Conservation (phyloP, 1,140 invertebrate genomes). For the Drosophila pectinifera region DNA sequence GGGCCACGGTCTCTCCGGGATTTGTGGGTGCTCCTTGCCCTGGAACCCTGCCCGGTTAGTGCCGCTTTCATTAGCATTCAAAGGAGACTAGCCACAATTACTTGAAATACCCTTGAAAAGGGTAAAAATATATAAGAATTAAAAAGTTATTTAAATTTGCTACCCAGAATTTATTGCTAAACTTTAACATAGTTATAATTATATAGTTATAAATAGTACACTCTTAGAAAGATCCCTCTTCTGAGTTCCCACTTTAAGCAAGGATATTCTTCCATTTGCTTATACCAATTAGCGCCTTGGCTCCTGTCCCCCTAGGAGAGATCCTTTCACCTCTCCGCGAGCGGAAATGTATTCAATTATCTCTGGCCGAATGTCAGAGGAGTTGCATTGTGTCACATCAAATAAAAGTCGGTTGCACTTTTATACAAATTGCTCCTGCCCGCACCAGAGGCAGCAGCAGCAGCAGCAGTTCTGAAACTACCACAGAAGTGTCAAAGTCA, state of each 20-base stretch:
- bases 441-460: slow-evolving; percentile 32
- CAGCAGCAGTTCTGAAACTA: slow-evolving; percentile 21
- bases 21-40: neutral
- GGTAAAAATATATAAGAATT: too few relatives aligned
- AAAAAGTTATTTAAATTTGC: too few relatives aligned
- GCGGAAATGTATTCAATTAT: slow-evolving; percentile 66
- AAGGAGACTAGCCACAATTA: neutral
- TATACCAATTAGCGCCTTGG: slow-evolving; percentile 58
- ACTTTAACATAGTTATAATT: too few relatives aligned
- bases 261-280: slow-evolving; percentile 8
- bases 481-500: slow-evolving; percentile 37
- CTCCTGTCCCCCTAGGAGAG: neutral
- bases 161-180: too few relatives aligned
- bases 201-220: too few relatives aligned
- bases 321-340: neutral
- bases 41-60: neutral
- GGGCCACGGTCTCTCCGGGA: neutral
- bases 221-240: neutral
- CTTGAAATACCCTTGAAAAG: too few relatives aligned
- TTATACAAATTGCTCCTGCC: slow-evolving; percentile 75
- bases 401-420: slow-evolving; percentile 78
- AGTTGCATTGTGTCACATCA: slow-evolving; percentile 54
- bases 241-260: neutral
- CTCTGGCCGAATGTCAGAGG: slow-evolving; percentile 30
- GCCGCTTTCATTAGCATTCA: neutral